Evolutionary conservation across 2,113 vertebrate species (phyloP), one percentile per base, ranked within the genome.

Genomic region (western clawed frog (Xenopus tropicalis)): DNA sequence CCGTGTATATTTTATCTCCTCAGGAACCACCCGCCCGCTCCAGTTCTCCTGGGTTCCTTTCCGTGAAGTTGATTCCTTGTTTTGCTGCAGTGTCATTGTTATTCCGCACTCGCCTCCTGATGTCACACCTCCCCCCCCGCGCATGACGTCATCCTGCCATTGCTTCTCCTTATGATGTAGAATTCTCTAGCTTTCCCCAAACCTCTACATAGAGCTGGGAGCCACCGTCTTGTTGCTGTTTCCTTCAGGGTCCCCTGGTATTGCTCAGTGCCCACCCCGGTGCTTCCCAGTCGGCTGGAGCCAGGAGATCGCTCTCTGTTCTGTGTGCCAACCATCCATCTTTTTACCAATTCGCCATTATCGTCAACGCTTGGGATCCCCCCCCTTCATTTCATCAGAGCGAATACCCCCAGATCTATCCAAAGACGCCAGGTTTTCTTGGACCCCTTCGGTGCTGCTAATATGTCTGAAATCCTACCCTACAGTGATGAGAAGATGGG

Each of bases 401-500:
- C 29, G 29, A 37, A 37, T 7, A 5, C 29, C 29, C 29, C 5
- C 29, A 37, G 29, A 37, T 37, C 29, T 37, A 9, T 37, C 29
- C 29, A 37, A 37, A 48, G 46, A 48, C 12, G 16, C 46, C 46
- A 17, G 11, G 29, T 37, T 9, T 37, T 37, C 6, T 6, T 12
- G 16, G 46, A 48, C 1, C 16, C 46, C 12, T 14, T 0, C 43
- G 48, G 69, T 71, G 72, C 65, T 21, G 69, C 82, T 87, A 90
- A 81, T 83, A 98, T 98, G 96, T 98, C 96, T 82, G 96, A 98
- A 85, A 94, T 98, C 80, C 87, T 98, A 87, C 96, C 96, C 81
- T 98, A 97, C 89, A 92, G 90, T 87, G 96, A 98, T 88, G 94
- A 96, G 80, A 98, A 98, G 85, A 96, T 98, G 96, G 95, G 82